Evolutionary conservation across 1,140 invertebrate species (phyloP).

Genomic region (Bombus waltoni): DNA sequence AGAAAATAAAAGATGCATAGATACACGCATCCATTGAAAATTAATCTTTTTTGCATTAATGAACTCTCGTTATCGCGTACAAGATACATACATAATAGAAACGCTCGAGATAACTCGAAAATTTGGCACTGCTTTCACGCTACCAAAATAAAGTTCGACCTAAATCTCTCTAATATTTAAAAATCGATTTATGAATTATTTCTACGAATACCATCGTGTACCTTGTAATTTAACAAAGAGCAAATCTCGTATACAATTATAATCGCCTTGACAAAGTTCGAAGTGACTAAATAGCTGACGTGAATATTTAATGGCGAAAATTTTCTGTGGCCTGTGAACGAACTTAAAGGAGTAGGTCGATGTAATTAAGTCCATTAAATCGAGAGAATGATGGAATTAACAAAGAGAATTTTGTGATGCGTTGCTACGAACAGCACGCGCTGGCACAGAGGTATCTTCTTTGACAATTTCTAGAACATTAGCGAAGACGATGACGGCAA

Average conservation of each 20-base stretch:
- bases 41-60: neutral
- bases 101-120: neutral
- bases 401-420: neutral
- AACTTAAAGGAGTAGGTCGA: neutral
- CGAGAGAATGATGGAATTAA: neutral
- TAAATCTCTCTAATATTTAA: neutral
- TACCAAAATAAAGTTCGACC: conserved; percentile 55
- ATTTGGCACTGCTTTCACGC: conserved; percentile 42
- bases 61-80: neutral
- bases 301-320: neutral
- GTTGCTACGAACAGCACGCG: neutral
- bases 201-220: neutral
- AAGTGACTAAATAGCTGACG: neutral
- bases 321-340: neutral
- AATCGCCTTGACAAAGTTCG: neutral
- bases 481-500: neutral
- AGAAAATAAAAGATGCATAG: conserved; percentile 2
- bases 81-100: neutral
- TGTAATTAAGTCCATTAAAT: neutral
- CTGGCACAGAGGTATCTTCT: neutral
- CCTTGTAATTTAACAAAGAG: neutral
- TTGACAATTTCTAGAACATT: neutral
- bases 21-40: neutral
- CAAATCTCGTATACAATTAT: too few relatives aligned
- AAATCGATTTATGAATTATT: conserved; percentile 34